Conservation (phyloP, 2,113 vertebrate species). For the Cavia aperea region DNA sequence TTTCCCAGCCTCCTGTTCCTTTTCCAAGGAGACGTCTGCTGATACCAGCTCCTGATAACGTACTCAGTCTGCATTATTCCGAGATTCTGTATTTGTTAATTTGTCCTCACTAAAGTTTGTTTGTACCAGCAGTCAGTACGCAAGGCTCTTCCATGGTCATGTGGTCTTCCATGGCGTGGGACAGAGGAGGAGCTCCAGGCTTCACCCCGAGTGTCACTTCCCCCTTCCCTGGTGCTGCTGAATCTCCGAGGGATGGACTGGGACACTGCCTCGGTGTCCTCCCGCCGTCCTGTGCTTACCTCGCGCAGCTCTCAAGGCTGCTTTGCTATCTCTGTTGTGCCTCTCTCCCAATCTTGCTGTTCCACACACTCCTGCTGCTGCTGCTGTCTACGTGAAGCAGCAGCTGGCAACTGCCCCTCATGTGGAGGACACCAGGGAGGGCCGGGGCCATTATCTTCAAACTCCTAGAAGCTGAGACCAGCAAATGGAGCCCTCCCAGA, state of each 20-base stretch:
- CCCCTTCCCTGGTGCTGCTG: not conserved
- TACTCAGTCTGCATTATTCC: not conserved
- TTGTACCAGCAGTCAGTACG: not conserved
- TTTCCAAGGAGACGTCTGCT: not conserved
- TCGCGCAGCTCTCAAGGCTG: not conserved
- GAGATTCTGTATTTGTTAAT: not conserved
- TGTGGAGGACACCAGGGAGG: not conserved
- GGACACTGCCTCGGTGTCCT: not conserved
- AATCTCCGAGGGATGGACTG: not conserved
- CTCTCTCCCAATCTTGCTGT: not conserved
- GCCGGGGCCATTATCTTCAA: not conserved
- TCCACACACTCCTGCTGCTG: not conserved
- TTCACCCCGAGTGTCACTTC: not conserved
- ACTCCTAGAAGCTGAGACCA: not conserved
- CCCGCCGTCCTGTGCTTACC: not conserved
- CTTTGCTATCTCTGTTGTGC: not conserved
- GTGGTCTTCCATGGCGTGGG: not conserved
- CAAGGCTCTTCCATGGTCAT: not conserved
- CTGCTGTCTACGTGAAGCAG: not conserved
- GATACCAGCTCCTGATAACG: not conserved
- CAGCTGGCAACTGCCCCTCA: not conserved
- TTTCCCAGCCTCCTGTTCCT: not conserved
- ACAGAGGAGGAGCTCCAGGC: not conserved
- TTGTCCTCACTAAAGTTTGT: not conserved
- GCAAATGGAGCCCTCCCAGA: not conserved